A percentile compares a stretch with the other conserved stretches of the same genome.
phyloP scores from a whole-genome alignment of 1,140 invertebrate genomes.

The Drosophila saltans region DNA sequence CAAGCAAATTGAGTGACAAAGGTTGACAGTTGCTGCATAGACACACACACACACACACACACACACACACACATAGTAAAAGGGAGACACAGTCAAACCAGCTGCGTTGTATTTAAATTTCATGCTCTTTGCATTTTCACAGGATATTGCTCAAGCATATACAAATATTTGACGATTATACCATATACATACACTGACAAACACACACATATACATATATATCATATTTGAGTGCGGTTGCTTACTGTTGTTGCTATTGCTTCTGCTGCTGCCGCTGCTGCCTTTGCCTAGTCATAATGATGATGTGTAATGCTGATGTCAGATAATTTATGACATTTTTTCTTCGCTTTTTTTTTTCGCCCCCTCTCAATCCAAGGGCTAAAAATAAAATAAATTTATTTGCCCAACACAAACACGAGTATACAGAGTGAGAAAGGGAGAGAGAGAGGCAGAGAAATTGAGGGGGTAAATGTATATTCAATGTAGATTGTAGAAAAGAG shows the following conservation, averaged over 20 bases:
- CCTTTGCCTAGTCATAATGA: slow-evolving; percentile 41
- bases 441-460: background rate
- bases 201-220: slow-evolving; percentile 1
- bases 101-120: slow-evolving; percentile 57
- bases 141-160: slow-evolving; percentile 58
- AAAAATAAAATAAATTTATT: slow-evolving; percentile 56
- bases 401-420: slow-evolving; percentile 21
- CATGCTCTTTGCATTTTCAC: slow-evolving; percentile 54
- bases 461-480: no score
- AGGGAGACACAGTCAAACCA: slow-evolving; percentile 17
- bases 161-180: slow-evolving; percentile 74
- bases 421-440: background rate
- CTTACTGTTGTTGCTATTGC: background rate
- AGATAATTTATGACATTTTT: slow-evolving; percentile 53
- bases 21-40: slow-evolving; percentile 72
- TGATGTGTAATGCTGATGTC: slow-evolving; percentile 54
- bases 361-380: slow-evolving; percentile 17
- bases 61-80: slow-evolving; percentile 8
- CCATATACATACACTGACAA: slow-evolving; percentile 36
- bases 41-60: slow-evolving; percentile 23
- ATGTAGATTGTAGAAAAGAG: background rate
- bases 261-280: no score
- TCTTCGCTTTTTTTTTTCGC: background rate
- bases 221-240: slow-evolving; percentile 29
- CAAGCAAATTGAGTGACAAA: slow-evolving; percentile 77